Conservation (phyloP, 2,113 vertebrate genomes). For the Vulpes lagopus region DNA sequence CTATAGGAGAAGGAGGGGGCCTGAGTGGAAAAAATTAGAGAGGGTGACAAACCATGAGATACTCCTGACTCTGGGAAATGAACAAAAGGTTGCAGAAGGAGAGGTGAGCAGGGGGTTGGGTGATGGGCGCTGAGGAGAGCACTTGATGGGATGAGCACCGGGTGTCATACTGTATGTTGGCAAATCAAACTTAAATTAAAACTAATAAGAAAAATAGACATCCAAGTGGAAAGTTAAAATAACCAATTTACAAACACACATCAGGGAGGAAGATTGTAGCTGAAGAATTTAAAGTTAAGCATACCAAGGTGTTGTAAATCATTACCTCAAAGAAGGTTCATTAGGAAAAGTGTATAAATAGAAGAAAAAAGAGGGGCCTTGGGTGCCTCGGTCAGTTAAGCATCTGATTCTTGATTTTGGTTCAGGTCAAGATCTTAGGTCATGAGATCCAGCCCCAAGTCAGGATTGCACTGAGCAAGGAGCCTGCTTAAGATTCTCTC, state of each 20-base stretch:
- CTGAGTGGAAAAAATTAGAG: too few species aligned
- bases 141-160: too few species aligned
- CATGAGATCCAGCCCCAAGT: not conserved
- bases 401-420: not conserved
- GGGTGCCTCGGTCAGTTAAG: not conserved
- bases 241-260: not conserved
- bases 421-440: not conserved
- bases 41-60: too few species aligned
- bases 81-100: too few species aligned
- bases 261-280: not conserved
- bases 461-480: not conserved
- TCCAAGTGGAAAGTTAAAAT: not conserved
- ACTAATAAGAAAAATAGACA: not conserved
- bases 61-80: too few species aligned
- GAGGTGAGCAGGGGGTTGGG: too few species aligned
- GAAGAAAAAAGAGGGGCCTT: not conserved
- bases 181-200: too few species aligned
- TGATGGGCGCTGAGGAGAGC: too few species aligned
- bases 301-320: not conserved
- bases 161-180: too few species aligned
- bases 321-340: not conserved
- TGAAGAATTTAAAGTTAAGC: conserved; percentile 5
- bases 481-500: not conserved
- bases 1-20: too few species aligned
- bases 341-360: not conserved